Evolutionary conservation across 2,113 vertebrate genomes (phyloP).

Genomic region (Rousettus leschenaultii): DNA sequence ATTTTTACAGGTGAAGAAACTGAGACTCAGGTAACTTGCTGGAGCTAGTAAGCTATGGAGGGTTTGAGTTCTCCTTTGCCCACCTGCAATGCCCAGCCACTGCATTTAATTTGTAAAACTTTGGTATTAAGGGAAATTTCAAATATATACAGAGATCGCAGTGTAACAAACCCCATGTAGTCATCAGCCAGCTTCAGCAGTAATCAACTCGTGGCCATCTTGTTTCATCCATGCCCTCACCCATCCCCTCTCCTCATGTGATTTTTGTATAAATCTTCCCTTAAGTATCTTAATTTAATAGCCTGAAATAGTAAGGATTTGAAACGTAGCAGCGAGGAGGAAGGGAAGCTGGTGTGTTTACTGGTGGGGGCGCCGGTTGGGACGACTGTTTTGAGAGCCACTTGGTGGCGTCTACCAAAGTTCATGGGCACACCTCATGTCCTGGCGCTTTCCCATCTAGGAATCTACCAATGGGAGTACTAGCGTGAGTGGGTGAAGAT

Average conservation of each 20-base stretch:
- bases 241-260: not conserved
- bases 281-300: not conserved
- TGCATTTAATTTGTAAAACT: not conserved
- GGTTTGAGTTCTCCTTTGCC: not conserved
- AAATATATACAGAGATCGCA: not conserved
- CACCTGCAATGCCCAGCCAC: not conserved
- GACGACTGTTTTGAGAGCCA: not conserved
- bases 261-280: not conserved
- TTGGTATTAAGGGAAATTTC: not conserved
- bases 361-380: rapidly evolving
- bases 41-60: not conserved
- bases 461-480: rapidly evolving
- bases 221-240: not conserved
- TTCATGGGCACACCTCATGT: rapidly evolving
- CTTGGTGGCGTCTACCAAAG: not conserved
- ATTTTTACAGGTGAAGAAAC: not conserved
- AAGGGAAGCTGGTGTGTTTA: not conserved
- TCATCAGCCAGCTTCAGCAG: not conserved
- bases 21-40: not conserved
- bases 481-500: rapidly evolving
- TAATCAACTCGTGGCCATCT: rapidly evolving
- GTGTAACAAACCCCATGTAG: rapidly evolving
- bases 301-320: not conserved
- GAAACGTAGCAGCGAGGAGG: not conserved
- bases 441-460: not conserved